A percentile compares a stretch with the other conserved stretches of the same genome.
Evolutionary conservation across 1,140 invertebrate genomes (phyloP).

Genomic region (Brachionus sp.): DNA sequence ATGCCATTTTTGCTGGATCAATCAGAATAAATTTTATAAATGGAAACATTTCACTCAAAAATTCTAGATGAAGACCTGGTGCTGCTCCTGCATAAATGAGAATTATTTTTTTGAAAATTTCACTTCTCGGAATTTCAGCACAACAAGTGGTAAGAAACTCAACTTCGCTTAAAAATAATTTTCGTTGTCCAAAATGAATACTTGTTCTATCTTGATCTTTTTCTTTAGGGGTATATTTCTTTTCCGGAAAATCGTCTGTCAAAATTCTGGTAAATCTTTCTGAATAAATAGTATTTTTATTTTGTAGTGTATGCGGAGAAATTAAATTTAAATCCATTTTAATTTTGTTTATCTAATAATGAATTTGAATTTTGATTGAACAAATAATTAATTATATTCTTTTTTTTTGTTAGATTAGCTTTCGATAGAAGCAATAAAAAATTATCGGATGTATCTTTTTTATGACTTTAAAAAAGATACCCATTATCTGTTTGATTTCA

Average conservation of each 20-base stretch:
- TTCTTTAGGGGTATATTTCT: conserved; percentile 13
- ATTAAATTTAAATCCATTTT: background rate
- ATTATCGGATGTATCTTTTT: too few relatives aligned
- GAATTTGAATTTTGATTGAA: background rate
- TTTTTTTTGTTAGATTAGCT: too few relatives aligned
- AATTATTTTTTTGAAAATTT: background rate
- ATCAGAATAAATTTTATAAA: background rate
- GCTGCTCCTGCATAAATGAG: conserved; percentile 32
- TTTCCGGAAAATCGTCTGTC: conserved; percentile 1
- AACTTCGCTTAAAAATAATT: conserved; percentile 32
- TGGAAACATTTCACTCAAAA: conserved; percentile 27
- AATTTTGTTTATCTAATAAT: background rate
- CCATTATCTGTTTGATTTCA: too few relatives aligned
- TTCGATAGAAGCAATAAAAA: too few relatives aligned
- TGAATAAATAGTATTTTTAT: background rate
- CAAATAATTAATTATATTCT: background rate
- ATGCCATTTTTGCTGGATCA: background rate
- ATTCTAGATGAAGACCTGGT: conserved; percentile 14
- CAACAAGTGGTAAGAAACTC: background rate
- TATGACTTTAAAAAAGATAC: too few relatives aligned
- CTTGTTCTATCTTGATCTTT: conserved; percentile 23
- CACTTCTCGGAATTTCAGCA: background rate
- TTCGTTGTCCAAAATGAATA: conserved; percentile 26
- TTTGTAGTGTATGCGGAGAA: background rate
- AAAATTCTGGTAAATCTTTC: background rate